These are phyloP conservation scores for Congeria kusceri DNA, from an alignment of 2,888 invertebrate genomes.

Conservation along the genomic window DNA sequence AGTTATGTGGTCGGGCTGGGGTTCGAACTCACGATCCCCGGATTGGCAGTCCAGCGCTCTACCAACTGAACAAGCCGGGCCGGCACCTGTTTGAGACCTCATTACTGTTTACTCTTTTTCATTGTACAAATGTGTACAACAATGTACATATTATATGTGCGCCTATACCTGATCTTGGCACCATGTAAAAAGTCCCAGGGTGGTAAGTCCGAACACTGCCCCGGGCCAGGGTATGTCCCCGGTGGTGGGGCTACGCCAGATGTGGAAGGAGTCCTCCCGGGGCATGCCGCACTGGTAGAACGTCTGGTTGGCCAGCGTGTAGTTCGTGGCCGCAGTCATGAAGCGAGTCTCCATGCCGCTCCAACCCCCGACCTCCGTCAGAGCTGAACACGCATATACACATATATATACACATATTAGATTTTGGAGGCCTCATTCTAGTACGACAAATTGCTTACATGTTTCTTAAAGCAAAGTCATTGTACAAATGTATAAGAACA, in stretches of 20 bases:
- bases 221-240: constrained; percentile 83
- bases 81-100: too few species aligned
- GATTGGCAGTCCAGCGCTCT: too few species aligned
- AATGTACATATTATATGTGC: background rate
- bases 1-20: too few species aligned
- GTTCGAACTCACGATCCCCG: too few species aligned
- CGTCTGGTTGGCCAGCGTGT: constrained; percentile 72
- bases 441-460: too few species aligned
- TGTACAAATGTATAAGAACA: too few species aligned
- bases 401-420: too few species aligned
- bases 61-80: too few species aligned
- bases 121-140: too few species aligned
- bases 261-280: constrained; percentile 76
- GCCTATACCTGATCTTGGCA: constrained; percentile 82
- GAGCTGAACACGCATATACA: constrained; percentile 26
- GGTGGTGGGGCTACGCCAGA: constrained; percentile 75
- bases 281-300: constrained; percentile 79
- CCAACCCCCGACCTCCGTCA: constrained; percentile 86
- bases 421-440: too few species aligned
- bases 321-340: constrained; percentile 83
- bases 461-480: too few species aligned
- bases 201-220: constrained; percentile 80
- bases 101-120: too few species aligned
- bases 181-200: constrained; percentile 82
- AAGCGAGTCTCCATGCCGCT: constrained; percentile 84